Conservation (phyloP, 64 coral and sea anemone species). For the Montipora sp. region DNA sequence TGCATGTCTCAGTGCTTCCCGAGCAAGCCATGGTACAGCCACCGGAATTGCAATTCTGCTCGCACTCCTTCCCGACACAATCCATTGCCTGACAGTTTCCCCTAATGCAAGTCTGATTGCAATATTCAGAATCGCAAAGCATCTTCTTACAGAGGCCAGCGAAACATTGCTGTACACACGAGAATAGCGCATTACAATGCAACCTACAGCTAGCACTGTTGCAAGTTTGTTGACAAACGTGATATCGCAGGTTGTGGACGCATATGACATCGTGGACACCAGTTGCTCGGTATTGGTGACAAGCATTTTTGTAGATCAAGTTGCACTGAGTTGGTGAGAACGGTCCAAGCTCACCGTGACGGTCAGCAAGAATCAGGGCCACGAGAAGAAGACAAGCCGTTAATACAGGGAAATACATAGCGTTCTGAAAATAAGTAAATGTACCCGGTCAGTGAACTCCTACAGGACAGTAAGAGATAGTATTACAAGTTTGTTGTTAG, state of each 20-base stretch:
- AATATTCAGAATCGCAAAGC: slow-evolving; percentile 59
- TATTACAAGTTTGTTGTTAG: too few relatives aligned
- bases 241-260: background rate
- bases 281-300: slow-evolving; percentile 65
- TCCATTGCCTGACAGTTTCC: slow-evolving; percentile 65
- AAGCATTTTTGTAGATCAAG: slow-evolving; percentile 36
- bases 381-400: background rate
- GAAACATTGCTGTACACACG: slow-evolving; percentile 71
- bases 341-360: background rate
- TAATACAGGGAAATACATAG: background rate
- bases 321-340: slow-evolving; percentile 52
- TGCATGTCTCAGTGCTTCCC: slow-evolving; percentile 38
- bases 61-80: slow-evolving; percentile 64
- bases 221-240: slow-evolving; percentile 77
- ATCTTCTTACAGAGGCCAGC: slow-evolving; percentile 69
- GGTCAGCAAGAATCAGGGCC: background rate
- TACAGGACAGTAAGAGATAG: too few relatives aligned
- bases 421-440: background rate
- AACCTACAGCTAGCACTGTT: slow-evolving; percentile 77
- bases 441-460: too few relatives aligned
- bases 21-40: slow-evolving; percentile 74
- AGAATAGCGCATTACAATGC: slow-evolving; percentile 48
- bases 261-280: slow-evolving; percentile 47
- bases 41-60: slow-evolving; percentile 63
- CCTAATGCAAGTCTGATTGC: slow-evolving; percentile 70